Evolutionary conservation across 2,797 vertebrate species (phyloP).

Genomic region (Falco biarmicus): DNA sequence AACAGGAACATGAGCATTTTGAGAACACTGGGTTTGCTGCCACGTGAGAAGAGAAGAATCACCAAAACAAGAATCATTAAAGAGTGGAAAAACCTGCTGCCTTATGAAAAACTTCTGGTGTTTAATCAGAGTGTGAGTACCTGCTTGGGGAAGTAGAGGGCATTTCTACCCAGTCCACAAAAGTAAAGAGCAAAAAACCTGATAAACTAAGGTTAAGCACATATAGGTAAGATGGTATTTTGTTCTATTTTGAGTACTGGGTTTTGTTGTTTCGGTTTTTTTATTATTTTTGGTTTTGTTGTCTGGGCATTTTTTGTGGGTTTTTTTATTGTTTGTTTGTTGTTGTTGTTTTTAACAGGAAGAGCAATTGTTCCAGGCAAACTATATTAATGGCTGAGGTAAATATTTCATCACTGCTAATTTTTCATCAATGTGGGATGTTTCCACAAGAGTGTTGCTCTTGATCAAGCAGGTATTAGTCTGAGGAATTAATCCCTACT

Average conservation of each 20-base stretch:
- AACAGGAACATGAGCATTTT: neutral
- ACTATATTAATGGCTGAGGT: neutral
- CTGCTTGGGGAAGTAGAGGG: neutral
- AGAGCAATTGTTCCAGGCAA: neutral
- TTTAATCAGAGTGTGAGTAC: neutral
- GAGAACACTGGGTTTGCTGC: neutral
- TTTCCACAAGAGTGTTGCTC: neutral
- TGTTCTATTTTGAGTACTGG: neutral
- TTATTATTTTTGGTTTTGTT: too few species aligned
- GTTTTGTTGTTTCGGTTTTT: too few species aligned
- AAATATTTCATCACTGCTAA: neutral
- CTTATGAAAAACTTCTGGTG: neutral
- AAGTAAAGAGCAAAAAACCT: neutral
- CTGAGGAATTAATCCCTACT: neutral
- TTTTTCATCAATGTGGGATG: neutral
- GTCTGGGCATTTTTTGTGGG: too few species aligned
- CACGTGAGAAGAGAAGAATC: neutral
- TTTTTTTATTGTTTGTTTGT: too few species aligned
- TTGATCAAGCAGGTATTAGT: neutral
- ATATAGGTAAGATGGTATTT: neutral
- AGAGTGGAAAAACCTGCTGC: neutral
- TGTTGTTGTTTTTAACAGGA: neutral
- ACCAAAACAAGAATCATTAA: neutral
- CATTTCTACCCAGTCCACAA: neutral
- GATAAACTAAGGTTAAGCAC: neutral